phyloP scores from a whole-genome alignment of 2,888 invertebrate genomes.

The Drosophila acutilabella region DNA sequence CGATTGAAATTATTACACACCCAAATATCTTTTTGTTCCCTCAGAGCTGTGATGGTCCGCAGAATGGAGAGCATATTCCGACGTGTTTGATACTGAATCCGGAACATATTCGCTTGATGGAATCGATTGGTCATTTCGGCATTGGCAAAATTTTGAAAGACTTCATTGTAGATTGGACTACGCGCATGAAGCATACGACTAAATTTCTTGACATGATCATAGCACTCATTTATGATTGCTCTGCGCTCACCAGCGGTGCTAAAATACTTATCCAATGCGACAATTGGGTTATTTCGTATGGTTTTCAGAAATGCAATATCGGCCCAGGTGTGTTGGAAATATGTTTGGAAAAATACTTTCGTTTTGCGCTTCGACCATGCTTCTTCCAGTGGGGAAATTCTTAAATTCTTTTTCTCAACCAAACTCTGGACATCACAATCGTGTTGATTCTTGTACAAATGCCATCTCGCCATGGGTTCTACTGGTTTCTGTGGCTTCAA shows the following conservation, averaged over 20 bases:
- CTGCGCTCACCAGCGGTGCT: slow-evolving; percentile 20
- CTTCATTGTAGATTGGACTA: slow-evolving; percentile 67
- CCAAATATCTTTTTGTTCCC: slow-evolving; percentile 32
- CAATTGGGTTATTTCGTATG: slow-evolving; percentile 43
- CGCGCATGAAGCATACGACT: slow-evolving; percentile 66
- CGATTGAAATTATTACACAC: slow-evolving; percentile 24
- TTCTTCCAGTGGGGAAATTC: slow-evolving; percentile 52
- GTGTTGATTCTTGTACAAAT: not conserved
- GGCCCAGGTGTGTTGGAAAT: slow-evolving; percentile 46
- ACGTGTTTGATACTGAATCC: slow-evolving; percentile 69
- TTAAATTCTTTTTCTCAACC: slow-evolving; percentile 2
- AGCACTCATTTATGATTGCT: slow-evolving; percentile 21
- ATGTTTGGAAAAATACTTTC: slow-evolving; percentile 60
- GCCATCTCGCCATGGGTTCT: slow-evolving; percentile 26
- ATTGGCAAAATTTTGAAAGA: slow-evolving; percentile 13
- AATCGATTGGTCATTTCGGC: slow-evolving; percentile 3
- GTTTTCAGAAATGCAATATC: slow-evolving; percentile 58
- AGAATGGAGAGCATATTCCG: slow-evolving; percentile 67
- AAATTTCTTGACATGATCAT: slow-evolving; percentile 42
- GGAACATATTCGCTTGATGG: slow-evolving; percentile 51
- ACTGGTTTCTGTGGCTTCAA: not conserved
- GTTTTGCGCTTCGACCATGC: slow-evolving; percentile 58
- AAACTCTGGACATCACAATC: slow-evolving; percentile 60
- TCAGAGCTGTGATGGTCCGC: slow-evolving; percentile 40
- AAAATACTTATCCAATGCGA: slow-evolving; percentile 25